Base-by-base conservation (phyloP, 2,797 vertebrate species). In the Ceyx erithaca region DNA sequence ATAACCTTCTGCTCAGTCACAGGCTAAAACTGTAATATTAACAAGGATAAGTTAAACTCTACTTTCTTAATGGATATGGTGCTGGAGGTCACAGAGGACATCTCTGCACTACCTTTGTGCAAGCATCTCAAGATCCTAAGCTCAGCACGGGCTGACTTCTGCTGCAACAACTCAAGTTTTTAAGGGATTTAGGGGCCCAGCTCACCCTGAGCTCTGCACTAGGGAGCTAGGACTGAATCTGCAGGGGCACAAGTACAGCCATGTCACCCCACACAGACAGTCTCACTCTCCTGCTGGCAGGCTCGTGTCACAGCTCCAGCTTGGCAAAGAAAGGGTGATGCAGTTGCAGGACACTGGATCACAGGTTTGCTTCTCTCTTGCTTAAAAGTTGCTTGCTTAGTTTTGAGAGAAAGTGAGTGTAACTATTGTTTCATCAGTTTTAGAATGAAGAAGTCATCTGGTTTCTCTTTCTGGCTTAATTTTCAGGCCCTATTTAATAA, bases 1-100 rank as follows among this genome's bases (percentile, higher is more conserved):
- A 68, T 77, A 94, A 92, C 79, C 90, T 96, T 78, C 76, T 89
- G 81, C 88, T 91, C 86, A 92, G 72, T 52, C 90, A 78, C 28
- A 63, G 76, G 37, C 79, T 85, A 52, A 80, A 89, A 57, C 3
- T 30, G 19, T 61, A 68, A 61, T 77, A 91, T 81, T 82, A 90
- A 67, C 80, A 92, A 54, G 49, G 87, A 14, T 28, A 70, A 85
- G 68, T 70, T 87, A n/a, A 94, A 82, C 33, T 46, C 10, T 35
- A 41, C 16, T 52, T 52, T 51, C 49, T 18, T 10, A 26, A 28
- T 46, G 57, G 31, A 37, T 5, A 82, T 82, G 52, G 70, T 93
- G 31, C 61, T 41, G 71, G 61, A 87, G 49, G 68, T 84, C 78
- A 76, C 61, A 51, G 83, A 73, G 68, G 71, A 72, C 30, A 61